Percentiles rank a stretch among this genome's conserved stretches.
Conservation (phyloP, 1,140 invertebrate genomes). For the Trachymyrmex cornetzi region DNA sequence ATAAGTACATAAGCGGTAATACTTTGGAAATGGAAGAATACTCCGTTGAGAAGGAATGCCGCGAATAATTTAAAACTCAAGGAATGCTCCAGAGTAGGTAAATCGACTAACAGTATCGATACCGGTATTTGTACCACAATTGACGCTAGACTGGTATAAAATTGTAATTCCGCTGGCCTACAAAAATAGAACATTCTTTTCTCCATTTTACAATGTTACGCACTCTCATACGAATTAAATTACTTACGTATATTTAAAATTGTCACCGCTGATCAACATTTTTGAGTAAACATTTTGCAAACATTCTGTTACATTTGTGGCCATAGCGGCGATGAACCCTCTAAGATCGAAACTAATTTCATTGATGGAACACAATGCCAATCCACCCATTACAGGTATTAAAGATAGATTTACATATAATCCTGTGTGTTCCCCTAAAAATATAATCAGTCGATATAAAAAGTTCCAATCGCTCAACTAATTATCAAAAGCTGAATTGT, state of each 20-base stretch:
- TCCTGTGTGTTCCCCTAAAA: slow-evolving; percentile 91
- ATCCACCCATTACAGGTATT: slow-evolving; percentile 94
- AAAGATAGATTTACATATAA: slow-evolving; percentile 93
- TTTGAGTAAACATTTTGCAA: slow-evolving; percentile 95
- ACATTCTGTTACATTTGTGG: slow-evolving; percentile 94
- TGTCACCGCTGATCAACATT: slow-evolving; percentile 93
- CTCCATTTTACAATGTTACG: background rate
- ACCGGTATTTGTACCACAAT: slow-evolving; percentile 93
- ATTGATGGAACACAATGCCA: slow-evolving; percentile 94
- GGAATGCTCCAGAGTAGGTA: slow-evolving; percentile 86
- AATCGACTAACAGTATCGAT: slow-evolving; percentile 90
- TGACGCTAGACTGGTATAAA: slow-evolving; percentile 94
- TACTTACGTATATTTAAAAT: slow-evolving; percentile 93
- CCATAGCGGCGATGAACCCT: slow-evolving; percentile 93
- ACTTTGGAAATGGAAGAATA: slow-evolving; percentile 96
- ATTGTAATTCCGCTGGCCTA: slow-evolving; percentile 95
- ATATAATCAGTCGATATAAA: slow-evolving; percentile 38
- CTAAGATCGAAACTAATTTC: slow-evolving; percentile 93
- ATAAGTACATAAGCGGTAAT: slow-evolving; percentile 95
- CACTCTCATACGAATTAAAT: background rate
- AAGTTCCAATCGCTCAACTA: background rate
- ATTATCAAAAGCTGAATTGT: background rate
- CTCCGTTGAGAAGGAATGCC: slow-evolving; percentile 91
- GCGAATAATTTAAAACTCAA: slow-evolving; percentile 88
- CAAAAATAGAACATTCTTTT: slow-evolving; percentile 26